Conservation (phyloP, 2,113 vertebrate genomes). For the Suricata suricatta region DNA sequence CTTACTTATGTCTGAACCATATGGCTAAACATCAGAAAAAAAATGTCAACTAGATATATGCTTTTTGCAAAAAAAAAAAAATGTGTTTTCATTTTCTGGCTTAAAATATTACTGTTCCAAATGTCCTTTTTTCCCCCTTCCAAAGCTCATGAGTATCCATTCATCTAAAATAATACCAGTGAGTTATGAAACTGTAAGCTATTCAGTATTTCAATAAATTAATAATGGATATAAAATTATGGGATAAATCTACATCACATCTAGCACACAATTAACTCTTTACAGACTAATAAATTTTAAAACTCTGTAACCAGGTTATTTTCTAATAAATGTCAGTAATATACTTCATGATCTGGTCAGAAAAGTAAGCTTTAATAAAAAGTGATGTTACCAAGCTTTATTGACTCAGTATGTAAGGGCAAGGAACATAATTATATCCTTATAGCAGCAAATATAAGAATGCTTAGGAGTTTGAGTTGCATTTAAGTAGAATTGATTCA, state of each 20-base stretch:
- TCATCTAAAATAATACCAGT: constrained; percentile 55
- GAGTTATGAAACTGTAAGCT: constrained; percentile 41
- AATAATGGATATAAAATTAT: constrained; percentile 33
- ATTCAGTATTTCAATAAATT: constrained; percentile 57
- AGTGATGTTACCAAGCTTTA: not conserved
- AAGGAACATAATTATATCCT: not conserved
- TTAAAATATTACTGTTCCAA: constrained; percentile 66
- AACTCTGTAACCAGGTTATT: not conserved
- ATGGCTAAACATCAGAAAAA: constrained; percentile 62
- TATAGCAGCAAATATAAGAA: not conserved
- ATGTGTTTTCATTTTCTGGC: constrained; percentile 44
- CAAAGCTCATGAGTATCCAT: not conserved
- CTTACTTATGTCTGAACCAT: constrained; percentile 66
- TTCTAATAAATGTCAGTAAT: not conserved
- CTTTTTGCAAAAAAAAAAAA: constrained; percentile 42
- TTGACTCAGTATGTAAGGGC: not conserved
- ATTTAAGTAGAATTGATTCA: not conserved
- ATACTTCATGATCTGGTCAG: not conserved
- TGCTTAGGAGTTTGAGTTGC: not conserved
- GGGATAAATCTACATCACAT: not conserved
- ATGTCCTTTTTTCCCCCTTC: not conserved
- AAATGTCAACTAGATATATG: constrained; percentile 6
- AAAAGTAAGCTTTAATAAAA: not conserved
- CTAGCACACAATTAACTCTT: constrained; percentile 52
- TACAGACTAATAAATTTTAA: not conserved